Percentiles rank a stretch among this genome's conserved stretches.
Conservation (phyloP, 2,797 vertebrate genomes). For the Geotrypetes seraphini region DNA sequence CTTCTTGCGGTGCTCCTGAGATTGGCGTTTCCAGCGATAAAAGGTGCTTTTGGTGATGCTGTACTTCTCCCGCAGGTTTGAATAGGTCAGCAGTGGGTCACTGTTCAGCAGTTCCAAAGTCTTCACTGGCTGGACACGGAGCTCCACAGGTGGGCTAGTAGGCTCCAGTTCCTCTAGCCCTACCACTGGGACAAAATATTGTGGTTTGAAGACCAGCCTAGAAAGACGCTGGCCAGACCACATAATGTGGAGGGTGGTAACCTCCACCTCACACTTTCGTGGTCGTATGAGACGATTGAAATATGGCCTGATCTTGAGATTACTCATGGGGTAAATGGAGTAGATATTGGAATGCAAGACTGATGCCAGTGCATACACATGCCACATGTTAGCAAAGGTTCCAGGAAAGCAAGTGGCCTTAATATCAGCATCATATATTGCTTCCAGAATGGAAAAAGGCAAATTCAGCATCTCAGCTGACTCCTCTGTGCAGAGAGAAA, state of each 20-base stretch:
- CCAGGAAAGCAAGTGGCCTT: slow-evolving; percentile 89
- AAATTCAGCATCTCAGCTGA: slow-evolving; percentile 81
- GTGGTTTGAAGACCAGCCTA: slow-evolving; percentile 64
- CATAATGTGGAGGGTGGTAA: slow-evolving; percentile 81
- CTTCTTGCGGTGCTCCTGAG: slow-evolving; percentile 77
- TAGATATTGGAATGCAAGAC: slow-evolving; percentile 82
- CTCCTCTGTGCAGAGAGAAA: slow-evolving; percentile 83
- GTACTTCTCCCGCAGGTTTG: slow-evolving; percentile 71
- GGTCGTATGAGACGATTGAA: slow-evolving; percentile 86
- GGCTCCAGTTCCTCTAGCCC: slow-evolving; percentile 53
- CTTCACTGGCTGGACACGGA: slow-evolving; percentile 39
- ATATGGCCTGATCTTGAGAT: slow-evolving; percentile 87
- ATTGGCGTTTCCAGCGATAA: slow-evolving; percentile 88
- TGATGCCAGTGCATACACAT: slow-evolving; percentile 81
- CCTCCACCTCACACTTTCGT: slow-evolving; percentile 49
- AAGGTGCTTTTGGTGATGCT: slow-evolving; percentile 89
- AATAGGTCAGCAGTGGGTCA: slow-evolving; percentile 68
- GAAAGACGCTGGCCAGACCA: slow-evolving; percentile 77
- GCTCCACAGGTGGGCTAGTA: slow-evolving; percentile 29
- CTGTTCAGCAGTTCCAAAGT: slow-evolving; percentile 57
- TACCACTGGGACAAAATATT: slow-evolving; percentile 80
- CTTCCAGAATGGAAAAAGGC: slow-evolving; percentile 72
- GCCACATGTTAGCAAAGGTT: slow-evolving; percentile 94
- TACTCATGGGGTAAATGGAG: slow-evolving; percentile 92
- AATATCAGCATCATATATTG: slow-evolving; percentile 88